phyloP scores from a whole-genome alignment of 2,113 vertebrate species.

The Glaucomys volans region DNA sequence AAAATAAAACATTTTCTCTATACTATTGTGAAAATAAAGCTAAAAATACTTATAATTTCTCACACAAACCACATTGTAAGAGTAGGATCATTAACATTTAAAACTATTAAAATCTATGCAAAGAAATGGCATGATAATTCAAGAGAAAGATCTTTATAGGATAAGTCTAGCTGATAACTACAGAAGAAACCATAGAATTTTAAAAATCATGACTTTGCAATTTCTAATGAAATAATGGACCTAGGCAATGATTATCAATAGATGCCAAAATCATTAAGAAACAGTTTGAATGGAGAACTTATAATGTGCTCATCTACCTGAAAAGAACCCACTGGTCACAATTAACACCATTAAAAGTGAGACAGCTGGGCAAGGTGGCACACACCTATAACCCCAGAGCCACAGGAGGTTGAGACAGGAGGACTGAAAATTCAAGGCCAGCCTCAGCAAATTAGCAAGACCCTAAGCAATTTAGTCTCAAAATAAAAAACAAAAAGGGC shows the following conservation, averaged over 20 bases:
- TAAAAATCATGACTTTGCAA: conserved; percentile 35
- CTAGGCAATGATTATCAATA: neutral
- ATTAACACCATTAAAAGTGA: conserved; percentile 26
- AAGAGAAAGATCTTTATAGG: neutral
- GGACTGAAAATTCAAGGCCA: too few relatives aligned
- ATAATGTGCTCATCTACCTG: neutral
- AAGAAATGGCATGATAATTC: conserved; percentile 54
- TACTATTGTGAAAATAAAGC: conserved; percentile 50
- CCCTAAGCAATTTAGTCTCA: too few relatives aligned
- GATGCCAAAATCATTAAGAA: neutral
- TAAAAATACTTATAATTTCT: conserved; percentile 57
- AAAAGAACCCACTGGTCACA: conserved; percentile 31
- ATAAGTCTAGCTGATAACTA: conserved; percentile 25
- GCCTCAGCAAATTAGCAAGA: too few relatives aligned
- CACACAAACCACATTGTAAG: neutral
- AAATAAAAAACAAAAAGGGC: too few relatives aligned
- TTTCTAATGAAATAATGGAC: conserved; percentile 29
- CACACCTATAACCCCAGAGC: too few relatives aligned
- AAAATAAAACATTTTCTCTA: conserved; percentile 44
- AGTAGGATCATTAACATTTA: conserved; percentile 51
- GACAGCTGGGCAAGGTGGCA: neutral
- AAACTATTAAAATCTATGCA: conserved; percentile 50
- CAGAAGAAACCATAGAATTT: conserved; percentile 50
- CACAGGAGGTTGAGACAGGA: too few relatives aligned
- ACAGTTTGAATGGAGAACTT: neutral